These are phyloP conservation scores for Coenobita brevimanus DNA, from an alignment of 1,140 invertebrate genomes.

Conservation along the genomic window DNA sequence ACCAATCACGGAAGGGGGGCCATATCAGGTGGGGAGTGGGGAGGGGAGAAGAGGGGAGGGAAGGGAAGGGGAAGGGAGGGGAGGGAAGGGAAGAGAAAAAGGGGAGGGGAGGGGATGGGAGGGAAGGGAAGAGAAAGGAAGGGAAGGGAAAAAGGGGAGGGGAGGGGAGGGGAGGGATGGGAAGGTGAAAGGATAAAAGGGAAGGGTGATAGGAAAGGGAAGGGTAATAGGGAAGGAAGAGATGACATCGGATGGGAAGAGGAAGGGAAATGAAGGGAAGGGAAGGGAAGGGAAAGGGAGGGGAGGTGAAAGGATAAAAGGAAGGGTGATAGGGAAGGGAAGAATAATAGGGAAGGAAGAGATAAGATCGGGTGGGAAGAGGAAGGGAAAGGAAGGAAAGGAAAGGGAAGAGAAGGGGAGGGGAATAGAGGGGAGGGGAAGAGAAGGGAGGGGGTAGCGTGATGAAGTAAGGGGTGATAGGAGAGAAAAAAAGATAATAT, in stretches of 20 bases:
- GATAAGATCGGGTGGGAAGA: neutral
- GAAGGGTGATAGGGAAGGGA: neutral
- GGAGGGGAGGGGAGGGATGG: neutral
- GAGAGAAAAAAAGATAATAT: neutral
- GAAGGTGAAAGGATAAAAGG: too few relatives aligned
- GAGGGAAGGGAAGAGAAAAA: neutral
- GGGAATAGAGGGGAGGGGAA: too few relatives aligned
- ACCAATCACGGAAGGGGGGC: conserved; percentile 44
- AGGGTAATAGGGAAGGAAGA: neutral
- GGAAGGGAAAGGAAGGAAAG: neutral
- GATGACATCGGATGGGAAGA: too few relatives aligned
- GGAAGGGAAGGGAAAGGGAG: too few relatives aligned
- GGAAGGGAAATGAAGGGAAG: neutral
- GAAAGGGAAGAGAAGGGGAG: neutral
- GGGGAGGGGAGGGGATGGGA: neutral
- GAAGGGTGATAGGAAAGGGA: neutral
- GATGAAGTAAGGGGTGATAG: too few relatives aligned
- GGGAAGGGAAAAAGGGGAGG: too few relatives aligned
- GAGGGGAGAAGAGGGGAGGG: neutral
- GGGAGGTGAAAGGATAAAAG: neutral
- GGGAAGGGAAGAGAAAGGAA: neutral
- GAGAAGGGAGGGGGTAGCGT: too few relatives aligned
- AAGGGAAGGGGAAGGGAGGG: too few relatives aligned
- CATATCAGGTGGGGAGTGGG: neutral
- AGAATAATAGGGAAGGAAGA: neutral